A percentile compares a stretch with the other conserved stretches of the same genome.
Evolutionary conservation across 37 sponge, comb jelly and placozoan genomes (phyloP).

Genomic region (Haliclona indistincta): DNA sequence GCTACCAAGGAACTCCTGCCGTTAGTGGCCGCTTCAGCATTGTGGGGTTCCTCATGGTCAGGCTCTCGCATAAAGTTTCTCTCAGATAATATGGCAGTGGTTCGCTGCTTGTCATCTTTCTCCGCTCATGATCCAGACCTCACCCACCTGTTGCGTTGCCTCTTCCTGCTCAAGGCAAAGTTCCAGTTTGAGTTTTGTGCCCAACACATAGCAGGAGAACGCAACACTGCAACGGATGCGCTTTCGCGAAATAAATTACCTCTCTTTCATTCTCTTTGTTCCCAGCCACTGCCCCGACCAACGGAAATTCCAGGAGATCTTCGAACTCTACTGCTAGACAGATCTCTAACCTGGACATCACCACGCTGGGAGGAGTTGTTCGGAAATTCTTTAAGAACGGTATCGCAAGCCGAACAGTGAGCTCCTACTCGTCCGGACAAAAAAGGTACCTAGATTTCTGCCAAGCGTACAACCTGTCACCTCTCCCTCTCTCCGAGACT

Average conservation of each 20-base stretch:
- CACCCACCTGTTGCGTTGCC: constrained; percentile 43
- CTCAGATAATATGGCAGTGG: constrained; percentile 47
- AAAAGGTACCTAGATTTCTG: too few species aligned
- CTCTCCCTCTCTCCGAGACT: constrained; percentile 32
- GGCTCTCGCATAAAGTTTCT: not conserved
- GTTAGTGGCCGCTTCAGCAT: constrained; percentile 17
- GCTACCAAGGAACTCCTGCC: constrained; percentile 26
- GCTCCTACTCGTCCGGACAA: too few species aligned
- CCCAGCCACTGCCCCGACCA: not conserved
- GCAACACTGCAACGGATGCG: constrained; percentile 14
- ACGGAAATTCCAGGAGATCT: not conserved
- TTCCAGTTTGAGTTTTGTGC: not conserved
- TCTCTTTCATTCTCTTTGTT: not conserved
- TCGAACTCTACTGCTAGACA: not conserved
- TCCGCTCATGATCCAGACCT: constrained; percentile 14
- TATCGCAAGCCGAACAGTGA: too few species aligned
- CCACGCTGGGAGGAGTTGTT: too few species aligned
- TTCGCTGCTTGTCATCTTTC: not conserved
- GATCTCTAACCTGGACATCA: too few species aligned
- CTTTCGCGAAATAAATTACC: constrained; percentile 21
- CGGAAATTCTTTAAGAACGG: too few species aligned
- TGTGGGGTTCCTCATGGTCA: constrained; percentile 47
- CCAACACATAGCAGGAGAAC: constrained; percentile 9
- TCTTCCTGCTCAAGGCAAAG: constrained; percentile 32
- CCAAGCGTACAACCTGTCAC: too few species aligned